Conservation (phyloP, 2,888 invertebrate genomes). For the Chrysolina oricalcia region DNA sequence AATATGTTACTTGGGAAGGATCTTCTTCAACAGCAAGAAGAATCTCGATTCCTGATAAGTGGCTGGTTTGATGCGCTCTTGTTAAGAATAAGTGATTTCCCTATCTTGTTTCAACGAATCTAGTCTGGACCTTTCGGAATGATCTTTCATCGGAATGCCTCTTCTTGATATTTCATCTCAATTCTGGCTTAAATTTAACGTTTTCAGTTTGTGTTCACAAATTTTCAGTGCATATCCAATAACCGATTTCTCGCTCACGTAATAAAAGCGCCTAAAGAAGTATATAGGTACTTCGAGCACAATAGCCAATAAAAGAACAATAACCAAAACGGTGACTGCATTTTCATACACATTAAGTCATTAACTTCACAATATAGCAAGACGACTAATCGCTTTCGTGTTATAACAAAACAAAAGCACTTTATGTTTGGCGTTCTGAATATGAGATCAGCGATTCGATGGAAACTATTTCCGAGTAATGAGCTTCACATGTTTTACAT, state of each 20-base stretch:
- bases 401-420: constrained; percentile 51
- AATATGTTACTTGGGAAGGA: no score
- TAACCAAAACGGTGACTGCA: constrained; percentile 25
- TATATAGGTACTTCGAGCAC: constrained; percentile 7
- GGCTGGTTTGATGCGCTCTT: no score
- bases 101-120: no score
- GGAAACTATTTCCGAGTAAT: constrained; percentile 56
- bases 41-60: no score
- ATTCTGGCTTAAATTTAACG: neutral
- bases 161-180: no score
- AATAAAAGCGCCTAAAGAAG: neutral
- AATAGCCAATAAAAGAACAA: constrained; percentile 32
- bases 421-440: constrained; percentile 49
- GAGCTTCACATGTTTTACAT: constrained; percentile 65
- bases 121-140: no score
- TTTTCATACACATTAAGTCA: constrained; percentile 34
- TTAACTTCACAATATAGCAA: constrained; percentile 40
- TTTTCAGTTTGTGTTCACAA: neutral
- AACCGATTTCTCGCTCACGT: constrained; percentile 1
- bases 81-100: no score
- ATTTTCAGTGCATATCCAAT: neutral
- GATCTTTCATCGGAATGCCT: no score
- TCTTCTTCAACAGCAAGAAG: no score
- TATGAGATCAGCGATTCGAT: constrained; percentile 58
- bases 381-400: constrained; percentile 49